A percentile compares a stretch with the other conserved stretches of the same genome.
These are phyloP conservation scores for Penaeus chinensis DNA, from an alignment of 1,140 invertebrate genomes.

Conservation along the genomic window DNA sequence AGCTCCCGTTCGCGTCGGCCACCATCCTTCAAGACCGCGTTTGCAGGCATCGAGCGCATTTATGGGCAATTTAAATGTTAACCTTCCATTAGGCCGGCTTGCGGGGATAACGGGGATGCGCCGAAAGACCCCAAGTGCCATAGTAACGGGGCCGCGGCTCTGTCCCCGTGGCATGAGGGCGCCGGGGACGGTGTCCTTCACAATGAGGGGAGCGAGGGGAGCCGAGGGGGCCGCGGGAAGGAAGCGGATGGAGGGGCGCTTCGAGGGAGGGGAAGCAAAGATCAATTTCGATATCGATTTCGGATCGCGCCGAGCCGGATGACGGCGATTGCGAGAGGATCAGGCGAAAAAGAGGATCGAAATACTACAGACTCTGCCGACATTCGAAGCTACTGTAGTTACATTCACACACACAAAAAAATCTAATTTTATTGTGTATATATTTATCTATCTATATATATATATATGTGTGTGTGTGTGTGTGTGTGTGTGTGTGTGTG, in stretches of 20 bases:
- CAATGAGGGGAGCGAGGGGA: neutral
- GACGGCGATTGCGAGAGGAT: neutral
- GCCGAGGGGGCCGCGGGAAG: neutral
- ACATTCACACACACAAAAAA: neutral
- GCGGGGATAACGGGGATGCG: neutral
- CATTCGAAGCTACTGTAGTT: neutral
- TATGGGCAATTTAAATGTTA: constrained; percentile 22
- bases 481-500: too few relatives aligned
- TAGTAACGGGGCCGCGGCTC: neutral
- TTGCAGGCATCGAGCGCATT: constrained; percentile 5
- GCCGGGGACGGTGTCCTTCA: neutral
- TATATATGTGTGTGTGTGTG: too few relatives aligned
- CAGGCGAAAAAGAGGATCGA: neutral
- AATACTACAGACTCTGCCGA: neutral
- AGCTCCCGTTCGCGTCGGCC: neutral
- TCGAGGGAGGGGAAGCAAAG: neutral
- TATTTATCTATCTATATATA: constrained; percentile 12
- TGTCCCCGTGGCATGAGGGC: neutral
- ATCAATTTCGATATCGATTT: too few relatives aligned
- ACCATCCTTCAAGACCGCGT: neutral
- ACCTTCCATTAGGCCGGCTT: constrained; percentile 6
- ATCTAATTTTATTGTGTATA: constrained; percentile 15
- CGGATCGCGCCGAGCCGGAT: neutral
- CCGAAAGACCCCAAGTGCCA: neutral
- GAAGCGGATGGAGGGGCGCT: neutral